phyloP scores from a whole-genome alignment of 2,113 vertebrate species.

The Nycticryphes semicollaris region DNA sequence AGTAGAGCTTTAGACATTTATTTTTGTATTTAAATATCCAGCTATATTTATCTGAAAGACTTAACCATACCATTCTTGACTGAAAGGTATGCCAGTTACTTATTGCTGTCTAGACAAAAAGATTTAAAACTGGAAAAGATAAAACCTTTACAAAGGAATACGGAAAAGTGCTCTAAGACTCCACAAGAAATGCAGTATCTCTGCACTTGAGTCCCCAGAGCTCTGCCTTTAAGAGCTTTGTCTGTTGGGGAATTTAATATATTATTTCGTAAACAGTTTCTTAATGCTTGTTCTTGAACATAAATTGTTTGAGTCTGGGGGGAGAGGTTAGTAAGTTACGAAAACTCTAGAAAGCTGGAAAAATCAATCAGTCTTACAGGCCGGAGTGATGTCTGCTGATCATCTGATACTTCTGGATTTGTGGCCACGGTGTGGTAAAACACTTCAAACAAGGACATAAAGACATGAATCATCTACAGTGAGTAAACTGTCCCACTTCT shows the following conservation, averaged over 20 bases:
- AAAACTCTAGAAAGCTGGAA: slow-evolving; percentile 22
- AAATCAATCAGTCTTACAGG: slow-evolving; percentile 4
- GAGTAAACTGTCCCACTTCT: slow-evolving; percentile 42
- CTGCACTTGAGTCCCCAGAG: neutral
- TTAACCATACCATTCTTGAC: slow-evolving; percentile 64
- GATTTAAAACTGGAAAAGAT: slow-evolving; percentile 61
- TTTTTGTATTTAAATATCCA: slow-evolving; percentile 72
- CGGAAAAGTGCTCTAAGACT: slow-evolving; percentile 37
- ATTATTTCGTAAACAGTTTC: slow-evolving; percentile 21
- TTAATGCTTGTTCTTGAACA: slow-evolving; percentile 22
- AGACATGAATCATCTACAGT: slow-evolving; percentile 43
- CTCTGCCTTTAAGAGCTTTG: slow-evolving; percentile 3
- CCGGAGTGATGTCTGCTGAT: slow-evolving; percentile 13
- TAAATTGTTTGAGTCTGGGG: slow-evolving; percentile 4
- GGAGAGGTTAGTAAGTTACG: neutral
- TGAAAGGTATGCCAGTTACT: slow-evolving; percentile 66
- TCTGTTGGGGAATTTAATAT: neutral
- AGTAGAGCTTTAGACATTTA: slow-evolving; percentile 72
- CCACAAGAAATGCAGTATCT: neutral
- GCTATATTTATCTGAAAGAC: slow-evolving; percentile 75
- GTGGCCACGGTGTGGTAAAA: neutral
- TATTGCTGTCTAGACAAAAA: slow-evolving; percentile 72
- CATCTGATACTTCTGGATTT: slow-evolving; percentile 27
- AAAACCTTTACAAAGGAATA: slow-evolving; percentile 28
- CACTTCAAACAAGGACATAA: slow-evolving; percentile 42